phyloP scores from a whole-genome alignment of 2,113 vertebrate genomes.

The Microcebus jonahi region DNA sequence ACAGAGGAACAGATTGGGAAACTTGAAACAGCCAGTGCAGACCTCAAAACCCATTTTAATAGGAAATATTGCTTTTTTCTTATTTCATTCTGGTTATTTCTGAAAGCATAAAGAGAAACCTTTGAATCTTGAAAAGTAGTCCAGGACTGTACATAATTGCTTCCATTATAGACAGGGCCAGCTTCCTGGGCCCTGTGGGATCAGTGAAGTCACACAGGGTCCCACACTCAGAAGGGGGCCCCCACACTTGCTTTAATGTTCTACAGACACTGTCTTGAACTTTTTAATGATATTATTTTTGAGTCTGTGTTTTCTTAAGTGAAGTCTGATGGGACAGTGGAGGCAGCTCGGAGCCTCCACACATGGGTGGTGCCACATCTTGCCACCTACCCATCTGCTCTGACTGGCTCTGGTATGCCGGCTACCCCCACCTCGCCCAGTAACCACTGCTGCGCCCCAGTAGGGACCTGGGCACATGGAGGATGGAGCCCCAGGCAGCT shows the following conservation, averaged over 20 bases:
- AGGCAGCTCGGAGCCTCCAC: no score
- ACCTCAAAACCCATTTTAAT: conserved; percentile 65
- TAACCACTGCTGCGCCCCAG: not conserved
- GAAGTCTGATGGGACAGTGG: not conserved
- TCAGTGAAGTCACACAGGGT: not conserved
- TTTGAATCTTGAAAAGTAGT: not conserved
- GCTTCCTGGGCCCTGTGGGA: rapidly evolving
- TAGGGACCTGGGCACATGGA: not conserved
- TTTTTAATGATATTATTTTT: not conserved
- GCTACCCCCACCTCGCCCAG: rapidly evolving
- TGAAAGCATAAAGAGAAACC: not conserved
- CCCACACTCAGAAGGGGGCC: not conserved
- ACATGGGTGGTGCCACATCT: no score
- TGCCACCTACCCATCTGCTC: not conserved
- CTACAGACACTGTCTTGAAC: not conserved
- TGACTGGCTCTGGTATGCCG: rapidly evolving
- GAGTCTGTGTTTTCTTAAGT: not conserved
- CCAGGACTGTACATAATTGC: not conserved
- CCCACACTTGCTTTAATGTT: not conserved
- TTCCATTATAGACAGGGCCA: not conserved
- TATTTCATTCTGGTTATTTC: not conserved
- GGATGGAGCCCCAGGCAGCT: not conserved
- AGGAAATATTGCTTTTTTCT: conserved; percentile 47
- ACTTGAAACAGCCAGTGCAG: conserved; percentile 62
- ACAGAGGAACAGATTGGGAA: conserved; percentile 66